Base-by-base conservation (phyloP, 2,113 vertebrate genomes). In the Maylandia zebra region DNA sequence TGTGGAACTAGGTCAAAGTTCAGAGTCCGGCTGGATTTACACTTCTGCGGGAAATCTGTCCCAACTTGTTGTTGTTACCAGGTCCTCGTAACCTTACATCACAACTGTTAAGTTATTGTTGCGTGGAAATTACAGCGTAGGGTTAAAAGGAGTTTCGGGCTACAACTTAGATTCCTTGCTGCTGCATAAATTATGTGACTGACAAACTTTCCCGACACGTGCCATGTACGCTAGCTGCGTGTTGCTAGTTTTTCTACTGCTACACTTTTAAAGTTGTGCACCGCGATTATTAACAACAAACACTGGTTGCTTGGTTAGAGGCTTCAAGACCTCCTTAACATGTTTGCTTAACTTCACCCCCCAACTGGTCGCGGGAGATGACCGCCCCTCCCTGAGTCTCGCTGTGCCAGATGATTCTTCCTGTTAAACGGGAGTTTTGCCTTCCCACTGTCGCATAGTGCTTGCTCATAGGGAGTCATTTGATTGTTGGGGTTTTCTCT, bases 11-110 rank as follows among this genome's bases (percentile, higher is more conserved):
- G 0, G 24, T 57, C 64, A 22, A 69, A 69, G 13, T 6, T 71
- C n/a, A 0, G 64, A 22, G 0, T 64, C 4, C 0, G 32, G 32
- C 2, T 66, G 3, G 1, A 38, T 66, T 66, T n/a, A 0, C 32
- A 3, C 16, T 34, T 64, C 59, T 36, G 59, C 1, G 3, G 6
- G 1, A 66, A 66, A n/a, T 66, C 61, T n/a, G 32, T 38, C 17
- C 61, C 32, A 38, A 12, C 32, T 66, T 38, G 1, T 36, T 0
- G 6, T 12, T 0, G 6, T 12, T n/a, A 0, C 32, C 0, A 64
- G 0, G 32, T 66, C 6, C 59, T 36, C 6, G 3, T 0, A 64
- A 36, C 59, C 32, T 36, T 1, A 66, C 17, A 12, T 36, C 34
- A 66, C 61, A 38, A 8, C 34, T 38, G 4, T 64, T 19, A 3